Evolutionary conservation across 2,888 invertebrate species (phyloP), one percentile per base, ranked within the genome.

Genomic region (Notodonta ziczac): DNA sequence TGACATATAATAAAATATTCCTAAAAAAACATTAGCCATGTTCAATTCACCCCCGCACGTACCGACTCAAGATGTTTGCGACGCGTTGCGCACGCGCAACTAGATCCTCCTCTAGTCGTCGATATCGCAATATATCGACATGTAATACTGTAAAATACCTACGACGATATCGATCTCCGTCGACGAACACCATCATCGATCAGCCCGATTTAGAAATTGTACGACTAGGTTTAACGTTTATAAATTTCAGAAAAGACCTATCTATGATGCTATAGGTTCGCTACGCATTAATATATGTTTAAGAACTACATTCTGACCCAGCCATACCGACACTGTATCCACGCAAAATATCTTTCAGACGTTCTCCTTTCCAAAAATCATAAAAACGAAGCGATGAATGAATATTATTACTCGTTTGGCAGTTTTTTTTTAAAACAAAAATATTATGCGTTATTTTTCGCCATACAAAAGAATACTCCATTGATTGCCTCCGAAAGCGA

Each of bases 211-310:
- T 77, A 79, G 81, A 83, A 84, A 84, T 76, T 78, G 24, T 24
- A 86, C 84, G 83, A 90, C 88, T 86, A 89, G 82, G 80, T 84
- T 85, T 86, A 92, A 92, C 92, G 84, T 91, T 91, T 88, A 92
- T 92, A 92, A 91, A 92, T 92, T 93, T 93, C 89, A 88, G 92
- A 91, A 90, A 89, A 88, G 82, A 80, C 90, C 92, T 92, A 93
- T 90, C 90, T 91, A 90, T 86, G 79, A 81, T 75, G 72, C 84
- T 86, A 85, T 78, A 78, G 77, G 82, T 82, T 78, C 69, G 74
- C 88, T 88, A 89, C 83, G 73, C 73, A 74, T 80, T 78, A 77
- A 76, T 76, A 78, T 77, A 78, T 70, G 73, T 76, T 76, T 75
- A 69, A 69, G 57, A 70, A 70, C 78, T 83, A 83, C 76, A 69